phyloP scores from a whole-genome alignment of 2,888 invertebrate species.

The Petrolisthes manimaculis region DNA sequence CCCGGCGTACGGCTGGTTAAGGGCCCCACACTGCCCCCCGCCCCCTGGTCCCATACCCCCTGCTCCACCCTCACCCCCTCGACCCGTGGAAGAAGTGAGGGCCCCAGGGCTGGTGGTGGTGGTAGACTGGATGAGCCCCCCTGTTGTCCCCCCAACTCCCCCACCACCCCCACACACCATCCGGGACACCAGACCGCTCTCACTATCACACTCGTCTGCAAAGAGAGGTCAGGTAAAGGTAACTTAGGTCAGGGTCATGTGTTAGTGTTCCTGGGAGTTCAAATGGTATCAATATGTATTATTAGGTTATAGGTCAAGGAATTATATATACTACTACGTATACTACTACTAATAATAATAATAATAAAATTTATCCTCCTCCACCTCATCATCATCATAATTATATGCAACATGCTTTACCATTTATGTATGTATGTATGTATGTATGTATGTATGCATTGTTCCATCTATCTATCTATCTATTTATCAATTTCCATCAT shows the following conservation, averaged over 20 bases:
- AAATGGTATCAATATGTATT: not conserved
- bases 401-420: too few relatives aligned
- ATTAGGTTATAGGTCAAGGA: not conserved
- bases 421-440: too few relatives aligned
- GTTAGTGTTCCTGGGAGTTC: too few relatives aligned
- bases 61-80: not conserved
- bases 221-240: not conserved
- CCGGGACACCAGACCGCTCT: conserved; percentile 46
- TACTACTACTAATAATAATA: conserved; percentile 13
- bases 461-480: not conserved
- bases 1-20: conserved; percentile 77
- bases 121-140: conserved; percentile 27
- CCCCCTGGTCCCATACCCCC: not conserved
- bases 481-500: not conserved
- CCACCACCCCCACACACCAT: conserved; percentile 46
- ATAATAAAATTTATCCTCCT: conserved; percentile 16
- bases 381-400: not conserved
- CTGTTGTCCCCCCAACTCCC: conserved; percentile 7
- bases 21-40: conserved; percentile 66
- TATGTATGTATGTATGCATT: too few relatives aligned
- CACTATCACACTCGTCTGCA: conserved; percentile 46
- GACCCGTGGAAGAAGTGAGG: not conserved
- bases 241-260: not conserved
- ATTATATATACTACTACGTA: not conserved
- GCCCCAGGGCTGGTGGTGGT: conserved; percentile 10